phyloP scores from a whole-genome alignment of 2,113 vertebrate genomes.

The Passer domesticus region DNA sequence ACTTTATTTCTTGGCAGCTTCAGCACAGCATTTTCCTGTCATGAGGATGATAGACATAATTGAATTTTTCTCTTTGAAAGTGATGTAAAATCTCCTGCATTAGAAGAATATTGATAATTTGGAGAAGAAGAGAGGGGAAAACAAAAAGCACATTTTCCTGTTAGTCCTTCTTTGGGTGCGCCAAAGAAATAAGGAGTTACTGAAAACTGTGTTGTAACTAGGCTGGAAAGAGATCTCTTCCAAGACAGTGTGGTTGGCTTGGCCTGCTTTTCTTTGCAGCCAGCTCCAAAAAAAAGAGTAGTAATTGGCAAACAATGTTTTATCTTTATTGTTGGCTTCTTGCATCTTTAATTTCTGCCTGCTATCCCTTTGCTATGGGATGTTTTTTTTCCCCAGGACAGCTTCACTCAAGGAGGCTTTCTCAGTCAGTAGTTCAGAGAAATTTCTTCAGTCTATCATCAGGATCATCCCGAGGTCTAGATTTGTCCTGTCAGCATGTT shows the following conservation, averaged over 20 bases:
- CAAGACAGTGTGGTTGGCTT: background rate
- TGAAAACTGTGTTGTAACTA: background rate
- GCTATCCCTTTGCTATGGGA: background rate
- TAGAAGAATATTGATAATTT: background rate
- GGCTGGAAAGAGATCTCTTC: background rate
- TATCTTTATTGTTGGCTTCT: background rate
- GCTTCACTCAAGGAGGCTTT: background rate
- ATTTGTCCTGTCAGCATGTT: background rate
- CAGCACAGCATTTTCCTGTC: fast-evolving
- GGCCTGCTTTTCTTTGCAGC: background rate
- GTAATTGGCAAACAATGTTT: background rate
- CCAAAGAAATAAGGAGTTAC: background rate
- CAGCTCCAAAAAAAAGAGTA: background rate
- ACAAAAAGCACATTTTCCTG: background rate
- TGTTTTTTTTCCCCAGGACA: background rate
- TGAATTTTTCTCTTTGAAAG: background rate
- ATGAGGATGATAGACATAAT: background rate
- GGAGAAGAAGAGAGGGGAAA: background rate
- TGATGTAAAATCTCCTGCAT: background rate
- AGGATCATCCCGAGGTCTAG: background rate
- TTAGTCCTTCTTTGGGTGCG: background rate
- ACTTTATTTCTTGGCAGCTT: background rate
- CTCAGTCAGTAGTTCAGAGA: background rate
- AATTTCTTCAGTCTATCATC: background rate
- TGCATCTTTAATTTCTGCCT: background rate